phyloP scores from a whole-genome alignment of 2,113 vertebrate species.

The Ctenodactylus gundi region DNA sequence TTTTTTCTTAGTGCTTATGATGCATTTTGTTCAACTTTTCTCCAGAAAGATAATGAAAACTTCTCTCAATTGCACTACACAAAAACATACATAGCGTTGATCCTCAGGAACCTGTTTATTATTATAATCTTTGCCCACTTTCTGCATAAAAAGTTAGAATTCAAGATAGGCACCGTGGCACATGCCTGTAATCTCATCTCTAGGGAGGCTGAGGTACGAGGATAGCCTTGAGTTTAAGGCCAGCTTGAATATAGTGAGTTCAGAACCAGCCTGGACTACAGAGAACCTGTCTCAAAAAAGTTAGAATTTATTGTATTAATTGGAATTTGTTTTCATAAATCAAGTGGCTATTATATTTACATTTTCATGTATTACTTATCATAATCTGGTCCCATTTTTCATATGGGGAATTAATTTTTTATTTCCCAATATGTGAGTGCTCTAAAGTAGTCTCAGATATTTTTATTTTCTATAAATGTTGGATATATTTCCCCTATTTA shows the following conservation, averaged over 20 bases:
- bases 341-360: background rate
- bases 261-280: too few relatives aligned
- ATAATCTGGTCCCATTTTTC: background rate
- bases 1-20: background rate
- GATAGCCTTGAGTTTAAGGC: too few relatives aligned
- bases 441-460: background rate
- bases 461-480: background rate
- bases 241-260: too few relatives aligned
- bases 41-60: background rate
- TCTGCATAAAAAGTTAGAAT: background rate
- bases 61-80: background rate
- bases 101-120: background rate
- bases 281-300: too few relatives aligned
- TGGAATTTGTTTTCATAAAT: constrained; percentile 3
- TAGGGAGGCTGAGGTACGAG: too few relatives aligned
- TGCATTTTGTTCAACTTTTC: background rate
- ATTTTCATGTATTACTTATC: background rate
- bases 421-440: background rate
- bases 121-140: background rate
- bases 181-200: too few relatives aligned
- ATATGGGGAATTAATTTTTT: background rate
- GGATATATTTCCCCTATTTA: background rate
- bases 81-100: background rate
- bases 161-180: too few relatives aligned
- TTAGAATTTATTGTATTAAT: background rate